Evolutionary conservation across 2,888 invertebrate genomes (phyloP).

Genomic region (Chymomyza fuscimana): DNA sequence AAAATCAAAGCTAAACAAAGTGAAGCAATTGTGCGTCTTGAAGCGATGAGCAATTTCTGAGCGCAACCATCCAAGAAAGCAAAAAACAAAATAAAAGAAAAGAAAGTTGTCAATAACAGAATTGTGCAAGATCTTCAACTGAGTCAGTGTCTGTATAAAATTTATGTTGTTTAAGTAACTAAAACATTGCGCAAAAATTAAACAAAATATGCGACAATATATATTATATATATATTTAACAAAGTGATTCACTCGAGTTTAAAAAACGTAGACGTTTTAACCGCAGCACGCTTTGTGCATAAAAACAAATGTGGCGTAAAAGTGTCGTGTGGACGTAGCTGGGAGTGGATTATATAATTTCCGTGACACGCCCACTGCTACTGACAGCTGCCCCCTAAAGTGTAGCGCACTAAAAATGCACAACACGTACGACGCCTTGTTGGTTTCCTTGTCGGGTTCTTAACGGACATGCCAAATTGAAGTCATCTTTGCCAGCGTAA

Average conservation of each 20-base stretch:
- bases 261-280: constrained; percentile 17
- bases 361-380: constrained; percentile 27
- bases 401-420: constrained; percentile 42
- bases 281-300: constrained; percentile 51
- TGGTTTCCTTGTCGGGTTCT: constrained; percentile 48
- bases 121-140: constrained; percentile 42
- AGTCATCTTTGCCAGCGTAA: constrained; percentile 61
- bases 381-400: constrained; percentile 8
- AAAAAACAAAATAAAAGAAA: constrained; percentile 32
- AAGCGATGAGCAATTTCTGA: constrained; percentile 37
- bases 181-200: neutral
- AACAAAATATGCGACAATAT: neutral
- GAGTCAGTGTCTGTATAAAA: neutral
- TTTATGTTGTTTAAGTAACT: neutral
- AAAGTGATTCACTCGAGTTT: neutral
- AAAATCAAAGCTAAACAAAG: constrained; percentile 49
- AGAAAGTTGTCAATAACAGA: constrained; percentile 54
- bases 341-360: constrained; percentile 55
- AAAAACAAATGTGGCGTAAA: constrained; percentile 32
- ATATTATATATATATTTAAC: neutral
- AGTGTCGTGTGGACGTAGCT: neutral
- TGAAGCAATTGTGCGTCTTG: constrained; percentile 46
- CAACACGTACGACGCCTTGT: constrained; percentile 55
- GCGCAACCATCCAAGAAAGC: constrained; percentile 56
- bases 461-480: constrained; percentile 44